Evolutionary conservation across 2,888 invertebrate genomes (phyloP).

Genomic region (Scrobipalpa atriplicella): DNA sequence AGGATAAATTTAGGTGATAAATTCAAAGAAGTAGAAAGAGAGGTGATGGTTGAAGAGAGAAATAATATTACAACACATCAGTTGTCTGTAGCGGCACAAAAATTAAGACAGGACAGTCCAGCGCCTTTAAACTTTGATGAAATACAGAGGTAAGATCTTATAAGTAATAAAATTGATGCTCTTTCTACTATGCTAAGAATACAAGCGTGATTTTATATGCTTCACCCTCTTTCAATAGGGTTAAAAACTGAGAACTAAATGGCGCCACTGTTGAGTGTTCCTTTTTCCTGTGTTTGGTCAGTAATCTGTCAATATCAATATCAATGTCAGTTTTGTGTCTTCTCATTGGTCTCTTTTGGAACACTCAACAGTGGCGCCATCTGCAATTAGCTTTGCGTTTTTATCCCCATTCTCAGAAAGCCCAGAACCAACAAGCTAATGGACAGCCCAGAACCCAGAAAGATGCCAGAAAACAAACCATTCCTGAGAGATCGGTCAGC

Average conservation of each 20-base stretch:
- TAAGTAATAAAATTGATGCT: background rate
- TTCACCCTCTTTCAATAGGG: too few relatives aligned
- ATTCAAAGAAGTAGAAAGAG: background rate
- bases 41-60: background rate
- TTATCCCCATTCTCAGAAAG: conserved; percentile 47
- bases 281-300: too few relatives aligned
- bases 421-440: conserved; percentile 31
- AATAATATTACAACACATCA: background rate
- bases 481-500: conserved; percentile 83
- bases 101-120: conserved; percentile 36
- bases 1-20: background rate
- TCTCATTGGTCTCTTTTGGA: too few relatives aligned
- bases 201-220: too few relatives aligned
- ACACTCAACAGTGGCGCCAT: too few relatives aligned
- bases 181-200: too few relatives aligned
- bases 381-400: too few relatives aligned
- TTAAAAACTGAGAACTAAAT: too few relatives aligned
- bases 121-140: conserved; percentile 57
- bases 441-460: too few relatives aligned
- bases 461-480: conserved; percentile 67
- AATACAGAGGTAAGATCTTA: conserved; percentile 30
- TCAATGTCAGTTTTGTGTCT: too few relatives aligned
- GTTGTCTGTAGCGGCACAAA: background rate
- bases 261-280: too few relatives aligned
- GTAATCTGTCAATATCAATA: too few relatives aligned